A percentile compares a stretch with the other conserved stretches of the same genome.
Conservation (phyloP, 2,797 vertebrate species). For the Corythornis leucogaster region DNA sequence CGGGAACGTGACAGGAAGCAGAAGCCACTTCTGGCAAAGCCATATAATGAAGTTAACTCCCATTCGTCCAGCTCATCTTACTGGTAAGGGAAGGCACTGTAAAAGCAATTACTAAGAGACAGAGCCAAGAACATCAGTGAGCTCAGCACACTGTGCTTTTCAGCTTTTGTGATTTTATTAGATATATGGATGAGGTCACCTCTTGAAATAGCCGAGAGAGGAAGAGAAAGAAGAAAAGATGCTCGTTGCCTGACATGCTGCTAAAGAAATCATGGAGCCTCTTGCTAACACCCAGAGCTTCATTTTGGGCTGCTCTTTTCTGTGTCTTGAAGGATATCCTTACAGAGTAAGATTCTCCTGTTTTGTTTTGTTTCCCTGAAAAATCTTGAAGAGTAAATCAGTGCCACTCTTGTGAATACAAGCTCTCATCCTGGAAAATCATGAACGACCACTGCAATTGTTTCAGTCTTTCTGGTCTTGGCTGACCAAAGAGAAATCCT, state of each 20-base stretch:
- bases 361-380: neutral
- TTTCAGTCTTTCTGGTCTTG: neutral
- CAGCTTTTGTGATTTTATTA: slow-evolving; percentile 40
- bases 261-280: neutral
- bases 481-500: neutral
- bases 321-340: neutral
- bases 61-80: neutral
- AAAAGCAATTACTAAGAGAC: neutral
- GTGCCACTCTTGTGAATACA: neutral
- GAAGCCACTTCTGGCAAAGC: neutral
- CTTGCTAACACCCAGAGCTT: neutral
- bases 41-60: slow-evolving; percentile 25
- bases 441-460: neutral
- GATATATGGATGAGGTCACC: neutral
- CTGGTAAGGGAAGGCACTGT: neutral
- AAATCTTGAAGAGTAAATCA: neutral
- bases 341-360: neutral
- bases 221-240: neutral
- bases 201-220: slow-evolving; percentile 9
- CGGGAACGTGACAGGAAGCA: slow-evolving; percentile 7
- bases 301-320: neutral
- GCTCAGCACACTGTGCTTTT: neutral
- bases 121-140: slow-evolving; percentile 15
- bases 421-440: neutral
- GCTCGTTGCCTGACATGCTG: neutral